phyloP scores from a whole-genome alignment of 2,888 invertebrate species.

The Agrochola macilenta region DNA sequence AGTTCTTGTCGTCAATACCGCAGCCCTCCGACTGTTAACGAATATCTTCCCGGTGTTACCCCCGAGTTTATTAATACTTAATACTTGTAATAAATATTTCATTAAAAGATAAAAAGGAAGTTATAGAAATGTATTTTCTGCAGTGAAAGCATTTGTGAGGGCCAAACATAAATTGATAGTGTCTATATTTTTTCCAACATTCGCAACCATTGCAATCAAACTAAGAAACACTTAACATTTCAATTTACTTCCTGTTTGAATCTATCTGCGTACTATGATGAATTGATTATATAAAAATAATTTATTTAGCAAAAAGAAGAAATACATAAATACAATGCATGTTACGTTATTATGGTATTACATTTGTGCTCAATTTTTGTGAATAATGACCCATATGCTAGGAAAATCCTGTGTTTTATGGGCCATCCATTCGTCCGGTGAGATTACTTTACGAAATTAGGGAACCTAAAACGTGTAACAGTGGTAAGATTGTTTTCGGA shows the following conservation, averaged over 20 bases:
- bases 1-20: conserved; percentile 81
- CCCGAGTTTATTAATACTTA: conserved; percentile 57
- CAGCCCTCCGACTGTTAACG: conserved; percentile 70
- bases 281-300: too few species aligned
- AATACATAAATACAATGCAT: too few species aligned
- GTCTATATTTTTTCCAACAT: not conserved
- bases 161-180: not conserved
- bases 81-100: conserved; percentile 53
- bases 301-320: too few species aligned
- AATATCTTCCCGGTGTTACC: conserved; percentile 66
- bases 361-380: too few species aligned
- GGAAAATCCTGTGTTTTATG: too few species aligned
- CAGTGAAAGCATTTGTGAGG: not conserved
- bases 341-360: too few species aligned
- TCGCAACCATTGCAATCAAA: not conserved
- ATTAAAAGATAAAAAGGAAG: conserved; percentile 36
- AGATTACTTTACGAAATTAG: too few species aligned
- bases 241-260: conserved; percentile 10
- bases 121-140: not conserved
- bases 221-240: not conserved
- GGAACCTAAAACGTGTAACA: too few species aligned
- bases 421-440: too few species aligned
- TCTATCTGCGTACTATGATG: not conserved
- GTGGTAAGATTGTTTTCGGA: too few species aligned
- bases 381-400: too few species aligned